phyloP scores from a whole-genome alignment of 2,888 invertebrate species.

The Calliopum simillimum region DNA sequence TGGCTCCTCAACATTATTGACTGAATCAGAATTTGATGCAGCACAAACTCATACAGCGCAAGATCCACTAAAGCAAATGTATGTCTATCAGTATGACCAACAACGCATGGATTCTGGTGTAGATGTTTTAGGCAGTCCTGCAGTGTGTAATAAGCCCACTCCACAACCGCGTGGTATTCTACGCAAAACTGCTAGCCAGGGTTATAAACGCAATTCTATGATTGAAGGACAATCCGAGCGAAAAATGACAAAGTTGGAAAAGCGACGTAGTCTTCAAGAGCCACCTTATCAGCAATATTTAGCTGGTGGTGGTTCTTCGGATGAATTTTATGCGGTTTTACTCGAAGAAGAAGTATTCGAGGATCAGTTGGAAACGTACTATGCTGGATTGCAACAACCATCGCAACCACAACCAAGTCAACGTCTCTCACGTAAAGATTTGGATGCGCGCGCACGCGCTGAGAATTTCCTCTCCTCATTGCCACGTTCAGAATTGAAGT shows the following conservation, averaged over 20 bases:
- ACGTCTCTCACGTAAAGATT: slow-evolving; percentile 63
- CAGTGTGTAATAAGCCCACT: slow-evolving; percentile 72
- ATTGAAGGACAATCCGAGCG: slow-evolving; percentile 74
- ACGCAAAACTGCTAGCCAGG: slow-evolving; percentile 61
- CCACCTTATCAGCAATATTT: slow-evolving; percentile 70
- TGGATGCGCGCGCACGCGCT: slow-evolving; percentile 65
- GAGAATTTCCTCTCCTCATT: slow-evolving; percentile 65
- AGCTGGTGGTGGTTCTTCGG: slow-evolving; percentile 50
- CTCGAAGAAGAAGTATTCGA: slow-evolving; percentile 62
- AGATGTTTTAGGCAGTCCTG: slow-evolving; percentile 59
- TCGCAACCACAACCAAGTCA: slow-evolving; percentile 54
- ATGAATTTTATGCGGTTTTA: slow-evolving; percentile 54
- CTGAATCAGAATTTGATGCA: slow-evolving; percentile 72
- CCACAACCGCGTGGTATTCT: slow-evolving; percentile 70
- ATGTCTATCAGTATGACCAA: slow-evolving; percentile 84
- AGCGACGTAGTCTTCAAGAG: slow-evolving; percentile 82
- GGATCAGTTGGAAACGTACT: slow-evolving; percentile 52
- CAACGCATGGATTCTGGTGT: slow-evolving; percentile 72
- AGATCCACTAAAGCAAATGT: slow-evolving; percentile 72
- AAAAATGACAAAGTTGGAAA: slow-evolving; percentile 69
- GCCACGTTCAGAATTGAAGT: slow-evolving; percentile 66
- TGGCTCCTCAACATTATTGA: slow-evolving; percentile 85
- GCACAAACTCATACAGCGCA: slow-evolving; percentile 32
- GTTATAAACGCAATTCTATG: slow-evolving; percentile 81
- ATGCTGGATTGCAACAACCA: slow-evolving; percentile 41